Base-by-base conservation (phyloP, 2,113 vertebrate species). In the Vulpes lagopus region DNA sequence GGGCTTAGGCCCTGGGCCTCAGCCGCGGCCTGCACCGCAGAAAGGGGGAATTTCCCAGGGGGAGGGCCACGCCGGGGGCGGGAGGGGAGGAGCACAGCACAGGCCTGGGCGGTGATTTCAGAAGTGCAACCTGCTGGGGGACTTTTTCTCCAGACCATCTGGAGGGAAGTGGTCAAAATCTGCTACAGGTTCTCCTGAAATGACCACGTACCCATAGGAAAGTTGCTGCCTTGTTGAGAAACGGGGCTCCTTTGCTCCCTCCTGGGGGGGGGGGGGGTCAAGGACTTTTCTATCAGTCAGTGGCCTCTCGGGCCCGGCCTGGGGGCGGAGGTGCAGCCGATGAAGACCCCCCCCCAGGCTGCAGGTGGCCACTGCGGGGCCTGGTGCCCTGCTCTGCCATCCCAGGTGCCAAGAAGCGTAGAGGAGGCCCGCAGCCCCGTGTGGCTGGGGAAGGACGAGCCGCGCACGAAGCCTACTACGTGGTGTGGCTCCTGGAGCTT, bases 161-260 rank as follows among this genome's bases (percentile, higher is more conserved):
- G 81, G 84, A 96, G 67, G 55, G 88, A 95, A 96, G 93, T 32
- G 83, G 84, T 86, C 62, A 92, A 22, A 67, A 90, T 51, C 60
- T 38, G 83, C 79, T n/a, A 83, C n/a, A 90, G 62, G 32, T 91
- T 65, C 83, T 97, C 74, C 84, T 80, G 91, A 97, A 97, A 82
- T 65, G 60, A 96, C 79, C 35, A 60, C 23, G 87, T 5, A 27
- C 71, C 81, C 25, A 30, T 1, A 84, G 69, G 71, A 49, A 93
- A 84, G 88, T 38, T 27, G 64, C 57, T 71, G 88, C 38, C 76
- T 69, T 82, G 60, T 79, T 96, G 62, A 96, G 67, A 92, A 94
- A 89, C 27, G 38, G 23, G 38, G 62, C 76, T 90, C 51, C 53
- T 84, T 85, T 32, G 85, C 78, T 94, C 95, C 78, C 89, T 89